A percentile compares a stretch with the other conserved stretches of the same genome.
Evolutionary conservation across 2,888 invertebrate genomes (phyloP).

Genomic region (Oligia fasciuncula): DNA sequence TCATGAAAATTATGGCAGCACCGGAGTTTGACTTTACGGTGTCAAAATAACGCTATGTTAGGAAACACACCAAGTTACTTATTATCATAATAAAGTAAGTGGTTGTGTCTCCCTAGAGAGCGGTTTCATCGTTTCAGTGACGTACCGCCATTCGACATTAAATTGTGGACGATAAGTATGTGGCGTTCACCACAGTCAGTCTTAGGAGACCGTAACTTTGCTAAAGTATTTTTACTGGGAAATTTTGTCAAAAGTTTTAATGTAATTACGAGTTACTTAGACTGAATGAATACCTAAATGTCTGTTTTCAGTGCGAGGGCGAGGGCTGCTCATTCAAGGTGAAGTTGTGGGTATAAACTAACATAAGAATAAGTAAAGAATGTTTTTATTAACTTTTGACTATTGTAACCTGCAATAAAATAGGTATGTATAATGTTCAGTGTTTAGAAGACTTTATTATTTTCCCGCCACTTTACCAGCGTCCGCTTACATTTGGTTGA

Average conservation of each 20-base stretch:
- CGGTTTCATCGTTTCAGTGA: not conserved
- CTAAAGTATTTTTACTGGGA: not conserved
- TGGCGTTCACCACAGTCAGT: not conserved
- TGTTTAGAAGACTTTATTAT: not conserved
- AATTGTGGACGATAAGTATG: not conserved
- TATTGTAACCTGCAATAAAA: slow-evolving; percentile 2
- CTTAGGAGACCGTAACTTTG: not conserved
- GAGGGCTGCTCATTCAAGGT: not conserved
- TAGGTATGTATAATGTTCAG: not conserved
- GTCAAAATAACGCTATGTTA: not conserved
- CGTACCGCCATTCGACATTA: not conserved
- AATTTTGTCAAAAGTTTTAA: too few species aligned
- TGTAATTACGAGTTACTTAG: not conserved
- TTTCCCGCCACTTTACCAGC: not conserved
- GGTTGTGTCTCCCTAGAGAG: not conserved
- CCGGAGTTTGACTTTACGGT: not conserved
- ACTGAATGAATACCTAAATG: not conserved
- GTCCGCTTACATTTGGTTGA: not conserved
- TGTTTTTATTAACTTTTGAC: not conserved
- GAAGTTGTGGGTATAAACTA: not conserved
- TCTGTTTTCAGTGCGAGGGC: slow-evolving; percentile 1
- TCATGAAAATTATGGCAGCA: not conserved
- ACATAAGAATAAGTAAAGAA: not conserved
- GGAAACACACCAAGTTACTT: not conserved
- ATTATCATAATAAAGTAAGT: not conserved